Conservation (phyloP, 2,888 invertebrate species). For the Eurytoma californica region DNA sequence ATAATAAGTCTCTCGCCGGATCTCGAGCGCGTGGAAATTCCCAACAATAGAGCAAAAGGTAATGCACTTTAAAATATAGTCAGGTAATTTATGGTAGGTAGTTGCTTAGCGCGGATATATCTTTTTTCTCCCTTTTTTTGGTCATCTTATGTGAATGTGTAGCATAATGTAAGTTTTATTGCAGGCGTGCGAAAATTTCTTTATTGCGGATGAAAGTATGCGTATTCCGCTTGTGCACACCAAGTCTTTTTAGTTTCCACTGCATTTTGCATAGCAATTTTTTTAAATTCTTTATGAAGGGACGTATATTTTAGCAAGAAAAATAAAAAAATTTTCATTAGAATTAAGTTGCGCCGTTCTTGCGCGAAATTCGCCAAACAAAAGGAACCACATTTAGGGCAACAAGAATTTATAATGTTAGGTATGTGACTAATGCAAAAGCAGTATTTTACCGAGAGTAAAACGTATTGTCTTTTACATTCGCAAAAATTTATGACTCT, state of each 20-base stretch:
- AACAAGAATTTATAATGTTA: constrained; percentile 4
- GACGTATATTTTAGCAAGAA: background rate
- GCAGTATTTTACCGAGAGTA: constrained; percentile 35
- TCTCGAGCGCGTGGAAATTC: too few species aligned
- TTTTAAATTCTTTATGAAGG: background rate
- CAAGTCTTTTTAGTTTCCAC: background rate
- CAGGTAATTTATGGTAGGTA: background rate
- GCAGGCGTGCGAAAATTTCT: constrained; percentile 55
- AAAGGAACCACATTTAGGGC: background rate
- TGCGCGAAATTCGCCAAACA: background rate
- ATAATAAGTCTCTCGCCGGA: too few species aligned
- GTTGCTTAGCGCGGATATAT: background rate
- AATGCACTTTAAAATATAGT: too few species aligned
- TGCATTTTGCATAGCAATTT: background rate
- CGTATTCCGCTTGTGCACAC: background rate
- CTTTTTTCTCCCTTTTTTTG: background rate
- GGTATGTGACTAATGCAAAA: constrained; percentile 26
- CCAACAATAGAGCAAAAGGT: too few species aligned
- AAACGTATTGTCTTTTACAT: constrained; percentile 54
- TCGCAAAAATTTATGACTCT: constrained; percentile 52
- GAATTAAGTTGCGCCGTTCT: background rate
- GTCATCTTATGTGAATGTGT: too few species aligned
- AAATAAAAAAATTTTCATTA: background rate
- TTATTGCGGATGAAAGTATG: constrained; percentile 59
- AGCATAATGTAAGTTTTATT: background rate